Percentiles rank a stretch among this genome's conserved stretches.
Conservation (phyloP, 1,140 invertebrate species). For the Onthophagus taurus region DNA sequence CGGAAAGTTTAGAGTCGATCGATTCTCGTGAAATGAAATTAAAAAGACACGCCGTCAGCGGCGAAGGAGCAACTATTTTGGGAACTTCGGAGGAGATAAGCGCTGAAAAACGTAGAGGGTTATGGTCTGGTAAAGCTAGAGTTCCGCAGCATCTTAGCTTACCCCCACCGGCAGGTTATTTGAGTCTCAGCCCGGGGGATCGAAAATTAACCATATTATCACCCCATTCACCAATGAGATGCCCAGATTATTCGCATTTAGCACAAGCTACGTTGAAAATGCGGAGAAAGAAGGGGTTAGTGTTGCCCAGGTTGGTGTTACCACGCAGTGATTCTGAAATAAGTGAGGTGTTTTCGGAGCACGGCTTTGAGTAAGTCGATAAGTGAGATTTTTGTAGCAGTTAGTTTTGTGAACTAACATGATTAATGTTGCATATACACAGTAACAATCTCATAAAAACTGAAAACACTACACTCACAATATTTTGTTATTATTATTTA, state of each 20-base stretch:
- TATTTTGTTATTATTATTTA: no score
- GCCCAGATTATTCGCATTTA: slow-evolving; percentile 50
- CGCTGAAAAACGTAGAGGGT: slow-evolving; percentile 52
- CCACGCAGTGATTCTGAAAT: slow-evolving; percentile 60
- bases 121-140: slow-evolving; percentile 51
- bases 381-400: slow-evolving; percentile 37
- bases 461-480: no score
- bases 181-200: slow-evolving; percentile 44
- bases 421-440: no score
- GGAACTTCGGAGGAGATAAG: slow-evolving; percentile 36
- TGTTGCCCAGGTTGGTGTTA: slow-evolving; percentile 63
- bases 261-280: slow-evolving; percentile 50
- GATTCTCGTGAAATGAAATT: slow-evolving; percentile 47
- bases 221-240: slow-evolving; percentile 57
- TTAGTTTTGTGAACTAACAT: no score
- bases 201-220: slow-evolving; percentile 60
- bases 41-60: slow-evolving; percentile 49
- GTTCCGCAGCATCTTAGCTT: slow-evolving; percentile 58
- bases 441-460: no score
- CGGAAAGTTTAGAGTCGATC: slow-evolving; percentile 42
- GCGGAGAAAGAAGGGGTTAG: slow-evolving; percentile 59
- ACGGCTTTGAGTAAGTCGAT: slow-evolving; percentile 49
- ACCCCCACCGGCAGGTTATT: slow-evolving; percentile 45
- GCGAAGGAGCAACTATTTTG: slow-evolving; percentile 38
- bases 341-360: slow-evolving; percentile 50